Evolutionary conservation across 2,888 invertebrate species (phyloP), one percentile per base, ranked within the genome.

Genomic region (Allacma fusca): DNA sequence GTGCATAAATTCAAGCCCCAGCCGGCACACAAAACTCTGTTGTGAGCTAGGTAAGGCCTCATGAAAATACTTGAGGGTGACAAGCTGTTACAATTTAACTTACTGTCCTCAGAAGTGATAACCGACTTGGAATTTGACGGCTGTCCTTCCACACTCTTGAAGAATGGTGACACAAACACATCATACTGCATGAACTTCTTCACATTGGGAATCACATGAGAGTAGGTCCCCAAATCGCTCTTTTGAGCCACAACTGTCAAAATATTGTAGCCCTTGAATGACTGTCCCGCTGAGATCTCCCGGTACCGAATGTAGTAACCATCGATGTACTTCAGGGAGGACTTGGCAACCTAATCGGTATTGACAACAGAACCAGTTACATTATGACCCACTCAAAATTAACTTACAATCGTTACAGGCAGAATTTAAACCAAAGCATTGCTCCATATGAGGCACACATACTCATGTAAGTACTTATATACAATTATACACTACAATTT

Each of bases 111-210:
- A 80, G 93, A 90, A 7, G 97, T 97, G 83, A 92, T 91, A 64
- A 93, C 93, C 69, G 92, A 89, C 86, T 93, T 92, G 50, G 95
- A 92, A 88, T 97, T 98, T 79, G 96, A 96, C 65, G 97, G 96
- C 86, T 94, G 94, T 5, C 97, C 97, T 87, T 97, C 92, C 80
- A 95, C 90, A 69, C 92, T 91, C 86, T 93, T 93, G 87, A 93
- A 95, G 88, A 94, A 97, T 9, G 97, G 96, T 85, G 94, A 93
- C 83, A 97, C 91, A 87, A 97, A 96, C 85, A 97, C 93, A 87
- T 96, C 95, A 87, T 97, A 97, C 86, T 93, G 92, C 78, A 94
- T 93, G 87, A 91, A 94, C 82, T 96, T 95, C 85, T 92, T 90
- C 83, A 97, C 88, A 85, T 93, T 93, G 59, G 92, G 91, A 78